Base-by-base conservation (phyloP, 1,140 invertebrate species). In the Aphelenchoides fujianensis region DNA sequence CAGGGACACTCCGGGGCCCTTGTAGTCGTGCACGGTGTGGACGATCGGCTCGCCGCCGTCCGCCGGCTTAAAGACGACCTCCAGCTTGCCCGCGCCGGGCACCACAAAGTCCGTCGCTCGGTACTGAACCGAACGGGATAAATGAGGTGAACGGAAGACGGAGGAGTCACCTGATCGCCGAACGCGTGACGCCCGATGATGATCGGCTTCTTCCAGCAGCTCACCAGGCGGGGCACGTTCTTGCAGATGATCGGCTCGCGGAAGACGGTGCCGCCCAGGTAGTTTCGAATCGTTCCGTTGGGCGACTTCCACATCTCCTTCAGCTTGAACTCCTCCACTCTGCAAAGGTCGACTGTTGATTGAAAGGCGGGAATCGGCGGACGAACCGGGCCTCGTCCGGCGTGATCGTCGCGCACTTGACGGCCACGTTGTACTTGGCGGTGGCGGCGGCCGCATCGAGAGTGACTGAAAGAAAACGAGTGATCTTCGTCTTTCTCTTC, bases 221-320 rank as follows among this genome's bases (percentile, higher is more conserved):
- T 90, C 0, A 98, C 95, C 68, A 98, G 86, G 68, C 94, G 89
- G 7, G 96, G 96, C 86, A 98, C 94, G 84, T 98, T 98, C 82
- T 95, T 92, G 85, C 95, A 98, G 75, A 97, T 93, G 79, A 98
- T 98, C 3, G 96, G 92, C 86, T 98, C 95, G 73, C 95, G 89
- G 85, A 94, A 94, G 19, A 97, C 94, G 1, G 95, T 98, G 9
- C 79, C 79, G 12, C 95, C 95, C 2, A 98, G 88, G 80, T 98
- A 97, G 85, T 98, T 98, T 80, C 96, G 89, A 76, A 98, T 98
- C 12, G 96, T 98, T 67, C 96, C 96, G 86, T 98, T 98, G 0
- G 96, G 96, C 48, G 92, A 95, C 84, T 93, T 94, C 96, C 96
- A 98, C 96, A 98, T 98, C 86, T 97, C 89, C 85, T 98, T 97